Evolutionary conservation across 2,888 invertebrate species (phyloP).

Genomic region (Machimus rusticus): DNA sequence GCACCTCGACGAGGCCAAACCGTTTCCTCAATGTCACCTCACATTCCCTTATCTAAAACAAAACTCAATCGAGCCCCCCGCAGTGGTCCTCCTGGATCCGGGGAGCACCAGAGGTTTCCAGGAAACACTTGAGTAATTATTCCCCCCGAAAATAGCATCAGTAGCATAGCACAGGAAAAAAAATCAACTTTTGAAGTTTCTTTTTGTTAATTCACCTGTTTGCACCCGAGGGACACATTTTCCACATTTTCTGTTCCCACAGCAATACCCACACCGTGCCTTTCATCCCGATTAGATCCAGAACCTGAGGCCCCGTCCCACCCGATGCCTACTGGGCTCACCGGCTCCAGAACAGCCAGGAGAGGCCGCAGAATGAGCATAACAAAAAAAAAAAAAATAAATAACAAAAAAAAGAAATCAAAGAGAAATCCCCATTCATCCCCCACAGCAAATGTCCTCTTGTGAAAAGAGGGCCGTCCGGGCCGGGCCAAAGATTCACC

Average conservation of each 20-base stretch:
- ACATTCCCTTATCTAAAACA: neutral
- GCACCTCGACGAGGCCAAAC: neutral
- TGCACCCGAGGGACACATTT: slow-evolving; percentile 42
- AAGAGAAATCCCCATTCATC: neutral
- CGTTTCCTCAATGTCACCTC: neutral
- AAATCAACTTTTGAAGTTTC: slow-evolving; percentile 41
- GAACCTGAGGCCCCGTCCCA: neutral
- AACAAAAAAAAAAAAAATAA: neutral
- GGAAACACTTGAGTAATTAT: slow-evolving; percentile 23
- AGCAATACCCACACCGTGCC: slow-evolving; percentile 9
- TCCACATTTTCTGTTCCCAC: slow-evolving; percentile 25
- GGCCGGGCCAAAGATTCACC: neutral
- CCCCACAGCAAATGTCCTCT: neutral
- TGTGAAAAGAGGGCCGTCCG: neutral
- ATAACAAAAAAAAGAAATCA: neutral
- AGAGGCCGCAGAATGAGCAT: neutral
- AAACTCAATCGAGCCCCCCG: neutral
- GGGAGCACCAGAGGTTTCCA: neutral
- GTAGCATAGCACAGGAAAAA: neutral
- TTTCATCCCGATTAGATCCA: slow-evolving; percentile 32
- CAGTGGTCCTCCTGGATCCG: neutral
- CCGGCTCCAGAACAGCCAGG: neutral
- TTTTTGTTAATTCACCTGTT: slow-evolving; percentile 44
- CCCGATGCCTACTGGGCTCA: neutral
- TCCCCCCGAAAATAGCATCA: neutral